A percentile compares a stretch with the other conserved stretches of the same genome.
Evolutionary conservation across 2,113 vertebrate genomes (phyloP).

Genomic region (Rattus rattus): DNA sequence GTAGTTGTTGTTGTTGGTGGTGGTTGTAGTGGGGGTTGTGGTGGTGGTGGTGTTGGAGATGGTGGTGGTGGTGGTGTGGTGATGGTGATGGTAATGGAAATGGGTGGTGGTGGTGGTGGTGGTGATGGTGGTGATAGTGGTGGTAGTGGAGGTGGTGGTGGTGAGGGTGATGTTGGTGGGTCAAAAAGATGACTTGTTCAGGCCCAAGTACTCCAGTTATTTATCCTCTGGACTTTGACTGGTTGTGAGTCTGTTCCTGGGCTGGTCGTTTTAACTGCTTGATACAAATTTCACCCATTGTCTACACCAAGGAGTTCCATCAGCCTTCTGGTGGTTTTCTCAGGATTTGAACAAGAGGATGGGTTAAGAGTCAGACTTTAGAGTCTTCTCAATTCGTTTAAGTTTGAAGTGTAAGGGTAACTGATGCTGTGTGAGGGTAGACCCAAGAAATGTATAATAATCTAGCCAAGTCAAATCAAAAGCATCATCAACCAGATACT

Average conservation of each 20-base stretch:
- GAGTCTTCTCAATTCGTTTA: background rate
- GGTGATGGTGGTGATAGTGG: background rate
- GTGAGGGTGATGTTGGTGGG: background rate
- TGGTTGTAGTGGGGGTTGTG: too few species aligned
- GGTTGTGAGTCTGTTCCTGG: background rate
- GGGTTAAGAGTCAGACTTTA: background rate
- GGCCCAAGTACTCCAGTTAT: background rate
- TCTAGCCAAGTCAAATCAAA: background rate
- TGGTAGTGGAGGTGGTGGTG: too few species aligned
- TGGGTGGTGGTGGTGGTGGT: background rate
- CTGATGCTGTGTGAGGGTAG: background rate
- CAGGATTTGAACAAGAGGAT: background rate
- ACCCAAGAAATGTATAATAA: background rate
- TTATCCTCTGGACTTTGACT: background rate
- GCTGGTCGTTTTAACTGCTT: background rate
- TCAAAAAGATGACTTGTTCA: background rate
- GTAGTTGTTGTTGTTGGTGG: fast-evolving
- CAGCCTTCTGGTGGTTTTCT: background rate
- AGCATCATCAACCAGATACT: background rate
- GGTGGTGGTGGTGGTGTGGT: background rate
- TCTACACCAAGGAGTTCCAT: background rate
- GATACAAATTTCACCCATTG: background rate
- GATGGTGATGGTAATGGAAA: background rate
- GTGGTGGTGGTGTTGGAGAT: too few species aligned
- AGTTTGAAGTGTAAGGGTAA: background rate